A percentile compares a stretch with the other conserved stretches of the same genome.
These are phyloP conservation scores for Orchesellides sinensis DNA, from an alignment of 2,888 invertebrate genomes.

Conservation along the genomic window DNA sequence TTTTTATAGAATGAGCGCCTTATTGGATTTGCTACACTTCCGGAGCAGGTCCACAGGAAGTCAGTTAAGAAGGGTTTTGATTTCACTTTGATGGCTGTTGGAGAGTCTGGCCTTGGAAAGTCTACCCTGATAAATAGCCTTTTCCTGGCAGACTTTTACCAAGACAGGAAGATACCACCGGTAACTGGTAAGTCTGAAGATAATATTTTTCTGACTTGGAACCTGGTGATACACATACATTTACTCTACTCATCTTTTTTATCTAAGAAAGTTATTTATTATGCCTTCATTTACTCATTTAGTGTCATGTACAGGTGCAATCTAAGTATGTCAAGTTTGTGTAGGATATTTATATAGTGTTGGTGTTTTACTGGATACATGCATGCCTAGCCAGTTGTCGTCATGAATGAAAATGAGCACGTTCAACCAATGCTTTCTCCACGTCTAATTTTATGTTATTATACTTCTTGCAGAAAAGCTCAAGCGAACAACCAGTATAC, in stretches of 20 bases:
- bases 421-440: background rate
- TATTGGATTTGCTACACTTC: constrained; percentile 95
- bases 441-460: background rate
- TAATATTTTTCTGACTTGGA: background rate
- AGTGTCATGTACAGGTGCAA: too few relatives aligned
- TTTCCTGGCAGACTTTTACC: constrained; percentile 96
- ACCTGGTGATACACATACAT: background rate
- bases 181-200: constrained; percentile 67
- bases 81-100: constrained; percentile 93
- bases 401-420: background rate
- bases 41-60: constrained; percentile 97
- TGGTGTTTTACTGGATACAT: too few relatives aligned
- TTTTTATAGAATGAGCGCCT: constrained; percentile 72
- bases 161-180: constrained; percentile 82
- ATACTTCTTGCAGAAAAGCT: constrained; percentile 78
- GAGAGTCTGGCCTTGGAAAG: constrained; percentile 84
- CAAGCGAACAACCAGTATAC: constrained; percentile 81
- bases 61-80: constrained; percentile 99
- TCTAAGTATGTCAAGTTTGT: too few relatives aligned
- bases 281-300: too few relatives aligned
- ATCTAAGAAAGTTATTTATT: too few relatives aligned
- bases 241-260: too few relatives aligned
- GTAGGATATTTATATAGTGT: too few relatives aligned
- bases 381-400: too few relatives aligned
- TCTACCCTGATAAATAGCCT: constrained; percentile 96